Conservation (phyloP, 2,797 vertebrate genomes). For the Eulemur albifrons region DNA sequence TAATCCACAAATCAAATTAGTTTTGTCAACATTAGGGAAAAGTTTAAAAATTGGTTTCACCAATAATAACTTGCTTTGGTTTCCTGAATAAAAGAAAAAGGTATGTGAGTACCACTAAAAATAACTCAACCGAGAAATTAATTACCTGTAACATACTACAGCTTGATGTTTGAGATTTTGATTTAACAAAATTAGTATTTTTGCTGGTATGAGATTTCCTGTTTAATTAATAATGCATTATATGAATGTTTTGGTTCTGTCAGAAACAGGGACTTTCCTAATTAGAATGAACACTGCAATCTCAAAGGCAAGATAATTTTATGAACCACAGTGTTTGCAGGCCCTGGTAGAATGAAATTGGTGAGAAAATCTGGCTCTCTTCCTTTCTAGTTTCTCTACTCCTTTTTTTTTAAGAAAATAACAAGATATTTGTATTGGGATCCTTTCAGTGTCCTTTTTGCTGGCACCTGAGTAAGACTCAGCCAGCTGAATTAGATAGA, state of each 20-base stretch:
- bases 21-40: background rate
- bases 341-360: background rate
- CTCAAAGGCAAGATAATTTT: background rate
- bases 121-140: background rate
- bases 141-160: background rate
- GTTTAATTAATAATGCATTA: background rate
- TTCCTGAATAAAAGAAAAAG: slow-evolving; percentile 17
- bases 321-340: background rate
- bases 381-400: background rate
- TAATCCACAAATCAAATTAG: background rate
- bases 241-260: background rate
- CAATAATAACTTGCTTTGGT: background rate
- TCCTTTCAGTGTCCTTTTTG: background rate
- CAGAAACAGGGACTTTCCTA: background rate
- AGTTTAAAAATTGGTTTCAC: slow-evolving; percentile 37
- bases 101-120: background rate
- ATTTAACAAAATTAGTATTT: background rate
- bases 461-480: background rate
- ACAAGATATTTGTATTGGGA: background rate
- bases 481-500: background rate
- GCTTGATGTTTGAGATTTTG: slow-evolving; percentile 5
- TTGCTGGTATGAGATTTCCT: background rate
- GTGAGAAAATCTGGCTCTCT: background rate
- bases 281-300: background rate
- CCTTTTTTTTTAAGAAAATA: background rate